Base-by-base conservation (phyloP, 2,113 vertebrate genomes). In the Australoheros scitulus region DNA sequence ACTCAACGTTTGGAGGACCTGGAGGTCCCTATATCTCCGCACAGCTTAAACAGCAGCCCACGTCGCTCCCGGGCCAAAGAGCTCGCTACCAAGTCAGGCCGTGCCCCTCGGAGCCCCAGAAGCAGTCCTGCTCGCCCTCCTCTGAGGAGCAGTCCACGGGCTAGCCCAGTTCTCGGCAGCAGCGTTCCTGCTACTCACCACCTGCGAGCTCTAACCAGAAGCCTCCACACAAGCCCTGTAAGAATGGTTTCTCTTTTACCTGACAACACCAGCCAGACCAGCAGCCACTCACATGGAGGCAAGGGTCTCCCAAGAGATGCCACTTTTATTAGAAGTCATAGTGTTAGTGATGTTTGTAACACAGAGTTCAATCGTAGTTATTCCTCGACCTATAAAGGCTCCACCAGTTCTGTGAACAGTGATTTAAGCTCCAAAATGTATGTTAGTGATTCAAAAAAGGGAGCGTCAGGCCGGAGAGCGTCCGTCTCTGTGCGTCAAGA, bases 1-100 rank as follows among this genome's bases (percentile, higher is more conserved):
- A 96, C 95, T 10, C 96, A 96, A 87, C 93, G 95, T 5, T 56
- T 96, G 83, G 95, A 96, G 90, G 95, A 96, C 63, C 90, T 96
- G 87, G 96, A 96, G 88, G 92, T 96, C 1, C 98, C 98, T 63
- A 90, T 96, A 0, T 91, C 89, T 14, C 87, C 93, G 22, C 92
- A 92, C 89, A 95, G 94, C 84, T 77, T 94, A 20, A 94, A 92
- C 88, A 87, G 92, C 91, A 96, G 96, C 82, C 95, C 95, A 11
- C 95, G 93, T 2, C 95, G 94, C 61, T 94, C 95, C 82, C 91
- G 95, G 57, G 92, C 95, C 74, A 96, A 96, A 83, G 94, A 95
- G 80, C 92, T 96, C 41, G 93, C 91, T 78, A 77, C 79, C 75
- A 96, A 96, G 84, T 94, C 96, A 0, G 95, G 95, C 60, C 84